These are phyloP conservation scores for Tubulanus polymorphus DNA, from an alignment of 2,888 invertebrate genomes.

Conservation along the genomic window DNA sequence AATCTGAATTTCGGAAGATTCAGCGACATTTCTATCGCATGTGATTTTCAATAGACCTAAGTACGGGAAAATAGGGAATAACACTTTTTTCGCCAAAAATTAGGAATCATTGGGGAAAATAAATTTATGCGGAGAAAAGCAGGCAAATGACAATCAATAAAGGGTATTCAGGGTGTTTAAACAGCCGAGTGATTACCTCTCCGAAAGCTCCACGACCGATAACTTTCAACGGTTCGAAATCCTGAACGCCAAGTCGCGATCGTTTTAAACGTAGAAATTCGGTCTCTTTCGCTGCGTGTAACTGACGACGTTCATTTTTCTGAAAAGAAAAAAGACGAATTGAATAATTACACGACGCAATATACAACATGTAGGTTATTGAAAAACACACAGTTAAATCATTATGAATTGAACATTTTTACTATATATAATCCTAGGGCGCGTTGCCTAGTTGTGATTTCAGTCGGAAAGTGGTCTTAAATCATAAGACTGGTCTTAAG, in stretches of 20 bases:
- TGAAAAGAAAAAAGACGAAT: slow-evolving; percentile 30
- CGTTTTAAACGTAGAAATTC: slow-evolving; percentile 95
- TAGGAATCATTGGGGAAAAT: neutral
- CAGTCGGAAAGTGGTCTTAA: too few species aligned
- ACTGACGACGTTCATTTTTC: slow-evolving; percentile 86
- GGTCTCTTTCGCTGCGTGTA: slow-evolving; percentile 97
- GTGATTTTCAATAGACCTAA: too few species aligned
- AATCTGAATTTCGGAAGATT: neutral
- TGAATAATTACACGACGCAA: neutral
- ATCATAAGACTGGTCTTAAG: too few species aligned
- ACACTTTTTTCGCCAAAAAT: neutral
- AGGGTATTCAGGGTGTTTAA: too few species aligned
- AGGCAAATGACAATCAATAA: too few species aligned
- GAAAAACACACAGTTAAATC: slow-evolving; percentile 8
- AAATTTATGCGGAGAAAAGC: neutral
- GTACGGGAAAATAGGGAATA: too few species aligned
- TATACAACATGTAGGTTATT: neutral
- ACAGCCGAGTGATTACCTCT: slow-evolving; percentile 51
- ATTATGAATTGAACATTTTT: too few species aligned
- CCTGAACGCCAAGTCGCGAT: slow-evolving; percentile 92
- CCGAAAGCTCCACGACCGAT: slow-evolving; percentile 60
- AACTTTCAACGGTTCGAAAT: slow-evolving; percentile 96
- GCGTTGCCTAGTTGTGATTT: too few species aligned
- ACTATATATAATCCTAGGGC: too few species aligned
- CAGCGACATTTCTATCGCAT: too few species aligned